Evolutionary conservation across 2,113 vertebrate genomes (phyloP), one percentile per base, ranked within the genome.

Genomic region (Gadus macrocephalus): DNA sequence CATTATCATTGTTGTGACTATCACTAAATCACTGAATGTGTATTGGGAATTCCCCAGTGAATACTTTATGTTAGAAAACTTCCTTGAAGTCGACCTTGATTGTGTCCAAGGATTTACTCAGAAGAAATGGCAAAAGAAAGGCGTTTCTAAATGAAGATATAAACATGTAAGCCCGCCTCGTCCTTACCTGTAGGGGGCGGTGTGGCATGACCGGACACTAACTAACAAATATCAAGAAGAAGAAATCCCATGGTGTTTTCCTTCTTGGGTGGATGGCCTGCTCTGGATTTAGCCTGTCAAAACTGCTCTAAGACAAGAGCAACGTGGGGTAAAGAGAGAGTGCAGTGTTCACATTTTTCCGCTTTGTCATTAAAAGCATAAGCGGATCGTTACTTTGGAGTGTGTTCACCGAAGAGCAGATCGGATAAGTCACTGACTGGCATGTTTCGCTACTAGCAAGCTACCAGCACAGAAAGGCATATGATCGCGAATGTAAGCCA

Each of bases 211-310:
- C 25, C 20, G 28, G 31, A 17, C 58, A 68, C 58, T 15, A 15
- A 56, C 17, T 11, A 5, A 22, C 38, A 1, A 20, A 22, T 5
- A 11, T 6, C 20, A 20, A 55, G 80, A 75, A 81, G 84, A 84
- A 84, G 82, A 79, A 38, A 69, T 68, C 55, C 64, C 42, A n/a
- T n/a, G 69, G 77, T 66, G 81, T 84, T 83, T 83, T 83, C 69
- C 78, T 79, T 69, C 25, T 71, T 58, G 70, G 70, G 68, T 80
- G 83, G 79, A 80, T 60, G 85, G 85, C 81, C 85, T 84, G 42
- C 59, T 66, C 72, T 81, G 79, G 82, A 86, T 79, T 66, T 35
- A 82, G 70, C 74, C 73, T 84, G 76, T 79, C 73, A 83, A 70
- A 86, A 70, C 77, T 63, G 69, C 42, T 68, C 53, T 1, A 70